Evolutionary conservation across 2,888 invertebrate species (phyloP).

Genomic region (Trissonchulus latispiculum): DNA sequence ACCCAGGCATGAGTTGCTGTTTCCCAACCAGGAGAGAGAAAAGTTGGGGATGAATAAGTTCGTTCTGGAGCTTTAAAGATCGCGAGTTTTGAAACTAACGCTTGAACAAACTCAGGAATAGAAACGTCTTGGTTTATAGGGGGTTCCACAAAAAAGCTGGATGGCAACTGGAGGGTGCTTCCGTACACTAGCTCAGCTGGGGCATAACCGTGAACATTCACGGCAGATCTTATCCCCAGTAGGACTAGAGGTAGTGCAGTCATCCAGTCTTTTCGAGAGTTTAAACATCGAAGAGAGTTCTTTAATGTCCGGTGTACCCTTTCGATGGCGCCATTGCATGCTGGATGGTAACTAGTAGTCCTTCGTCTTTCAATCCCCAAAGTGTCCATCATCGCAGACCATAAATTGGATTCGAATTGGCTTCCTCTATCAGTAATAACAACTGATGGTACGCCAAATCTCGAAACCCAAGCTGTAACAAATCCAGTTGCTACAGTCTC

Average conservation of each 20-base stretch:
- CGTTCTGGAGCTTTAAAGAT: too few relatives aligned
- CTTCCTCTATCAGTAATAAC: constrained; percentile 1
- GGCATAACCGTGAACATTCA: not conserved
- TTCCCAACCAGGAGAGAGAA: too few relatives aligned
- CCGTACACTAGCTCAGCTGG: constrained; percentile 2
- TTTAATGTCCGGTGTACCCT: not conserved
- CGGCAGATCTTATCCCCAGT: not conserved
- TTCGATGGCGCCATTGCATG: constrained; percentile 10
- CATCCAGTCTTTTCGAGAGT: not conserved
- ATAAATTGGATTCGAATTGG: constrained; percentile 1
- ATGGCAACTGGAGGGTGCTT: not conserved
- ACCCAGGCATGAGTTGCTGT: too few relatives aligned
- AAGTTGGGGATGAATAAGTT: too few relatives aligned
- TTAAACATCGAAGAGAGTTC: not conserved
- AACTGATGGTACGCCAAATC: not conserved
- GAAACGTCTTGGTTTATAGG: too few relatives aligned
- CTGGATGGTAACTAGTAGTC: not conserved
- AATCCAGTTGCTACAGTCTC: not conserved
- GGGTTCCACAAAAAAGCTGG: not conserved
- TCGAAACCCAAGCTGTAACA: not conserved
- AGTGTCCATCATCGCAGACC: not conserved
- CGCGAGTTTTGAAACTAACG: too few relatives aligned
- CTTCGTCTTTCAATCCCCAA: not conserved
- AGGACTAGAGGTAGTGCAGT: not conserved
- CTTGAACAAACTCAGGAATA: too few relatives aligned